phyloP scores from a whole-genome alignment of 1,140 invertebrate species.

The Frieseomelitta varia region DNA sequence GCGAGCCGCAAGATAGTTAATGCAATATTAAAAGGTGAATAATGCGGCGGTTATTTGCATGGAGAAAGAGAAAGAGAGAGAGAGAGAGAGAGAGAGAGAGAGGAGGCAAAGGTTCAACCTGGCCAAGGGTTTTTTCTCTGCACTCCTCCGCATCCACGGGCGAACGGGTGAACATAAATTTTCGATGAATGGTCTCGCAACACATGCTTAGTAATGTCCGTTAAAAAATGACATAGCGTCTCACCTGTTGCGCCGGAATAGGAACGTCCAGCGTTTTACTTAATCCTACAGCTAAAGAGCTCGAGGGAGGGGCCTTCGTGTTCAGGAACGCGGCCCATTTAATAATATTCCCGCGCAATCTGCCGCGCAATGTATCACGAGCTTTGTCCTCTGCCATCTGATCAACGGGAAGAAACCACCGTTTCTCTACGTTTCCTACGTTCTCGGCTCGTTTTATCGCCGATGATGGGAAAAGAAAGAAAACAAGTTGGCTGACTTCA shows the following conservation, averaged over 20 bases:
- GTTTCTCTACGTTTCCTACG: neutral
- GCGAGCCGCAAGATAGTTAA: neutral
- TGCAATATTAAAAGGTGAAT: conserved; percentile 33
- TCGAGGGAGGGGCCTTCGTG: conserved; percentile 60
- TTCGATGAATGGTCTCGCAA: conserved; percentile 48
- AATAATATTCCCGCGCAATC: conserved; percentile 62
- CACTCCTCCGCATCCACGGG: neutral
- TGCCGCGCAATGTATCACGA: conserved; percentile 40
- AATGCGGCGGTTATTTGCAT: conserved; percentile 23
- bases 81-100: too few relatives aligned
- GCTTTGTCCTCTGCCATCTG: conserved; percentile 53
- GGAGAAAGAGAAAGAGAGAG: too few relatives aligned
- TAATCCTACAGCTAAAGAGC: conserved; percentile 67
- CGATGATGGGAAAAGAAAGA: neutral
- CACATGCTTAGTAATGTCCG: conserved; percentile 60
- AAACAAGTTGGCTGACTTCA: neutral
- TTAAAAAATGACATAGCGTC: conserved; percentile 67
- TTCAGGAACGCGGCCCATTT: conserved; percentile 58
- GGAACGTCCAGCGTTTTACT: conserved; percentile 67
- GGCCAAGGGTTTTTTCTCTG: neutral
- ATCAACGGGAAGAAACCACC: conserved; percentile 30
- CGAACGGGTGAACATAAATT: conserved; percentile 47
- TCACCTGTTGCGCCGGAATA: conserved; percentile 70
- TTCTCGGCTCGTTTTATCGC: neutral
- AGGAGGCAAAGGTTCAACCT: too few relatives aligned